Evolutionary conservation across 2,888 invertebrate genomes (phyloP), one percentile per base, ranked within the genome.

Genomic region (Cryptocheilus praepositus): DNA sequence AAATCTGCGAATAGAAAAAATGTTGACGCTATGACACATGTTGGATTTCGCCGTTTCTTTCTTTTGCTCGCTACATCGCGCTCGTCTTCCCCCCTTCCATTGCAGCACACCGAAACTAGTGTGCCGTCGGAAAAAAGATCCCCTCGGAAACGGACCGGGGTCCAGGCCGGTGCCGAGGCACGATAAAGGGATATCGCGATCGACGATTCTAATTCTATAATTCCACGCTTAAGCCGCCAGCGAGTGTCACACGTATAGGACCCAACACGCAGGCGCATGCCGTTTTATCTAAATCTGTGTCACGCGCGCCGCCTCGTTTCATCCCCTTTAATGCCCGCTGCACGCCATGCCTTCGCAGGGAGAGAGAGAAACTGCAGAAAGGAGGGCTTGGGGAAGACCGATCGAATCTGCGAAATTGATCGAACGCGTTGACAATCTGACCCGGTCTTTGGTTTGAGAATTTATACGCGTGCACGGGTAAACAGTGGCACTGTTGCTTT

Each of bases 211-310:
- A 83, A 83, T 83, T 83, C 83, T 81, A 79, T 82, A 82, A 83
- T 82, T 81, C 83, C 80, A 59, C 55, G 79, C 76, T 76, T 81
- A 80, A 82, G 70, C 76, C 72, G 63, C 73, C 64, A 56, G 7
- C 36, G 36, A 36, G 13, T 7, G 36, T 36, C 11, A 45, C 58
- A 44, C 45, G 56, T 18, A 52, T 28, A 16, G 13, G 5, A 19
- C 22, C 15, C 25, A 45, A 8, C 53, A 61, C 57, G 46, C 51
- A 43, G 59, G 51, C 60, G 16, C 57, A 56, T 45, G 19, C 69
- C 65, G 70, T 80, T 81, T 83, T 83, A 82, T 83, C 83, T 81
- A 80, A 80, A 83, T 83, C 80, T 81, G 80, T 81, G 83, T 82
- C 83, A 79, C 77, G 79, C 82, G 80, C 18, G 36, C 36, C 36